Evolutionary conservation across 2,888 invertebrate genomes (phyloP), one percentile per base, ranked within the genome.

Genomic region (Cheilosia vulpina): DNA sequence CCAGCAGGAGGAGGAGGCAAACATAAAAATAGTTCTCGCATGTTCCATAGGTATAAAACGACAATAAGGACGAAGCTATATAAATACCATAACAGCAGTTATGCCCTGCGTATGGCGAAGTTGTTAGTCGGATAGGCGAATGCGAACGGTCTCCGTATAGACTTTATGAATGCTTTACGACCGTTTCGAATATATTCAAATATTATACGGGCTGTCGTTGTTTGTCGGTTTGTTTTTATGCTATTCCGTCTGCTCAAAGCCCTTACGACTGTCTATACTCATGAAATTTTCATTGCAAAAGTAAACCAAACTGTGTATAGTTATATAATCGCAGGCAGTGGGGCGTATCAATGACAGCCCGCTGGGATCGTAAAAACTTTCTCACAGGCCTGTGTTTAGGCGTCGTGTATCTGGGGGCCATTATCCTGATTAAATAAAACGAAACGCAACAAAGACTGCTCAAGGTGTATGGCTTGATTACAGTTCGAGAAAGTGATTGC

Each of bases 361-460:
- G 65, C 60, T 73, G 63, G 78, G 73, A 68, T 63, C 57, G 34
- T 66, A 69, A 75, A 62, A 69, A 65, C 47, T 41, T 73, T 69
- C 65, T 75, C 68, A 27, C 6, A 65, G 68, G 58, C 58, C 63
- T 75, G 45, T 68, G 53, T 79, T 78, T 83, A 53, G 68, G 78
- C 24, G 73, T 58, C 79, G 58, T 69, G 73, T 62, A 52, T 69
- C 24, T 53, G 47, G 63, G 73, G 58, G 11, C 78, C 79, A 84
- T 84, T 84, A 75, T 84, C 73, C 75, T 79, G 79, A 84, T 84
- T 84, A 84, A 69, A 79, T 79, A 79, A 60, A 41, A 41, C 15
- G 27, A 17, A 50, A 41, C 4, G 15, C 41, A 65, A 52, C 52
- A 50, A 60, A 69, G 31, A 55, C 43, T 13, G 7, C 43, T 19